Evolutionary conservation across 2,113 vertebrate species (phyloP).

Genomic region (Rhinopomastus cyanomelas): DNA sequence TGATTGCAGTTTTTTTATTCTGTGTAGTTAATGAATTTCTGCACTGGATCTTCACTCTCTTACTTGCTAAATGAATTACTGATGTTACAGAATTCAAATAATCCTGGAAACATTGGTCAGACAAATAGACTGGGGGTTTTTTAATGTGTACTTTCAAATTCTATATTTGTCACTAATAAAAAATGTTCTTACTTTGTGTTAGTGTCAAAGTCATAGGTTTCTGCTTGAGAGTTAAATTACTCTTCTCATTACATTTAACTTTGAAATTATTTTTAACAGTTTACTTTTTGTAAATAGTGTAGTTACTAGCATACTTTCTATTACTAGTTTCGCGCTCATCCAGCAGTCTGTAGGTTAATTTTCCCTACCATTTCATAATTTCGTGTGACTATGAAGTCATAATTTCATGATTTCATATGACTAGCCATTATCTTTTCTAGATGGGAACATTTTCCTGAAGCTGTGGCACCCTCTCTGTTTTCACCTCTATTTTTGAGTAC

Average conservation of each 20-base stretch:
- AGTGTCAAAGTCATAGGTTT: not conserved
- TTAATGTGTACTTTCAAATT: not conserved
- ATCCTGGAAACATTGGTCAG: not conserved
- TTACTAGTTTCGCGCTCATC: not conserved
- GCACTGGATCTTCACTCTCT: not conserved
- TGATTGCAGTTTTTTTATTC: not conserved
- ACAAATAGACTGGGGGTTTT: not conserved
- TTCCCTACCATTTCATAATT: not conserved
- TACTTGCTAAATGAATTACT: not conserved
- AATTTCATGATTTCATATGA: not conserved
- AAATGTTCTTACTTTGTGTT: fast-evolving
- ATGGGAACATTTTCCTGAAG: not conserved
- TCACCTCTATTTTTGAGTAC: not conserved
- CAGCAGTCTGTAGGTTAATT: not conserved
- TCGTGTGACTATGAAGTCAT: too few relatives aligned
- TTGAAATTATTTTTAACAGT: not conserved
- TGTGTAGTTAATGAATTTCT: not conserved
- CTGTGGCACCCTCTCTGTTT: not conserved
- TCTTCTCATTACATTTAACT: not conserved
- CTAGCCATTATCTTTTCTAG: not conserved
- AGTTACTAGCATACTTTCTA: not conserved
- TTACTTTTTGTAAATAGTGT: not conserved
- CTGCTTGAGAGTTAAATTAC: not conserved
- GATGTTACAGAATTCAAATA: not conserved
- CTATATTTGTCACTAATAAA: not conserved